Base-by-base conservation (phyloP, 2,113 vertebrate species). In the Anoura caudifer region DNA sequence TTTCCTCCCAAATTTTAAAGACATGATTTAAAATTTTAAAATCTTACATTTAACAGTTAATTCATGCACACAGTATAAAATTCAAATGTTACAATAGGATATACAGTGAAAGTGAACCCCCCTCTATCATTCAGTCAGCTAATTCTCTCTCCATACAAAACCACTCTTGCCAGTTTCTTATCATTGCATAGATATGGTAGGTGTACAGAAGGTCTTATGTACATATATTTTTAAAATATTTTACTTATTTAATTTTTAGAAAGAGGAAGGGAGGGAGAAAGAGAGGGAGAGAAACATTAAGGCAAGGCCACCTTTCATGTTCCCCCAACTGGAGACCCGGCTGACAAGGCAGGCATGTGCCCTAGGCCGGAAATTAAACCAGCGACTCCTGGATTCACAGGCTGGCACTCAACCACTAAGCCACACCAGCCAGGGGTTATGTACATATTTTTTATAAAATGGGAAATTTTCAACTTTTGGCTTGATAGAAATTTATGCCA, bases 1-100 rank as follows among this genome's bases (percentile, higher is more conserved):
- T 56, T 83, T 77, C 72, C 36, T 52, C 10, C 14, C 52, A 38
- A 82, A 92, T 87, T 97, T 95, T 87, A 87, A 96, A 96, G 24
- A 10, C 85, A 41, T 75, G 19, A n/a, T 56, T 80, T 92, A 72
- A 31, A 11, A 43, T 5, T 36, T 20, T 61, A 69, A 33, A 50
- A 63, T 61, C 94, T 77, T 43, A 89, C 79, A 93, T 73, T 96
- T 65, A 91, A 45, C 70, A 70, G 24, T 38, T 54, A 79, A 92
- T 63, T 72, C 9, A 54, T 76, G 33, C 38, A 79, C 65, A 47
- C 38, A 7, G 22, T 47, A 67, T 5, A 92, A 86, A 92, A 90
- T 94, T 94, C 47, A 77, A 90, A 67, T 31, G 5, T 20, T 50
- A 95, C 41, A 94, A 41, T 26, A 63, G 43, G 31, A 73, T 50